Conservation (phyloP, 2,797 vertebrate species). For the Acipenser transmontanus region DNA sequence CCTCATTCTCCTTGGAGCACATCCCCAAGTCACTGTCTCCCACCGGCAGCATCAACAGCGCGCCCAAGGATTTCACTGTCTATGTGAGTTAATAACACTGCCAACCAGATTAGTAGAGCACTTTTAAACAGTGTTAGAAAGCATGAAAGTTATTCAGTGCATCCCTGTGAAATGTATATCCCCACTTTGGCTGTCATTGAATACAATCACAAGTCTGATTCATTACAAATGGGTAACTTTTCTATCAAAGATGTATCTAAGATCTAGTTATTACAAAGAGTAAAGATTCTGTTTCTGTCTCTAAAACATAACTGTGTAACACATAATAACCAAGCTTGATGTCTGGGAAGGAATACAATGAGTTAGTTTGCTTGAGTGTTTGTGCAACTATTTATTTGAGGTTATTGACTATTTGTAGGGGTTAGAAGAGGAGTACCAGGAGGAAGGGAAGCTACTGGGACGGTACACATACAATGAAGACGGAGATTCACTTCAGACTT, state of each 20-base stretch:
- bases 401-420: constrained; percentile 57
- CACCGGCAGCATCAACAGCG: constrained; percentile 82
- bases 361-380: background rate
- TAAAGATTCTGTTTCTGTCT: background rate
- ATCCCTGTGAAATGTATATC: background rate
- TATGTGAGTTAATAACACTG: constrained; percentile 63
- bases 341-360: background rate
- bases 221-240: background rate
- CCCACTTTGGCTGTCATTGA: background rate
- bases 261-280: too few species aligned
- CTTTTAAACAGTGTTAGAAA: background rate
- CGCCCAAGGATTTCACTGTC: constrained; percentile 79
- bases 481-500: constrained; percentile 81
- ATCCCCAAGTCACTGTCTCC: constrained; percentile 84
- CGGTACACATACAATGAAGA: constrained; percentile 76
- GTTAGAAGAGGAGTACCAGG: constrained; percentile 83
- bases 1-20: constrained; percentile 82
- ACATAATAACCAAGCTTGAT: background rate
- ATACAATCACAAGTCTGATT: background rate
- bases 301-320: background rate
- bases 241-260: background rate
- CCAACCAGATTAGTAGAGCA: background rate
- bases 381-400: background rate
- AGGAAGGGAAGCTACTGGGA: constrained; percentile 77
- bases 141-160: background rate